phyloP scores from a whole-genome alignment of 2,113 vertebrate species.

The Hylia prasina region DNA sequence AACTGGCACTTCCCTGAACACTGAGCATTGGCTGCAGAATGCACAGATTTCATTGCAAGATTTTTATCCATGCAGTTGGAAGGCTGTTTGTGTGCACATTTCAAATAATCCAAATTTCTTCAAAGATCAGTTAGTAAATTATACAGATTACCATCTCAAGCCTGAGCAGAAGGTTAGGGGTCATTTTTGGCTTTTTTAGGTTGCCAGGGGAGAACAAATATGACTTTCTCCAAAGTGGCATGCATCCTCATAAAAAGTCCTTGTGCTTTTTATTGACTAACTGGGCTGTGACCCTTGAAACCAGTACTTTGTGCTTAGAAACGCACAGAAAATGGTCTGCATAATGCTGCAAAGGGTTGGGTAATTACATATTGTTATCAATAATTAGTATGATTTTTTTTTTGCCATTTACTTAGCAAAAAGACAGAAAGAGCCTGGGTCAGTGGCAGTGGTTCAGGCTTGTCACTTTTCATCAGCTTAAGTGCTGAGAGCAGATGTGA shows the following conservation, averaged over 20 bases:
- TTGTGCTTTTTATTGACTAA: not conserved
- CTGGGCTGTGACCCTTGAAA: not conserved
- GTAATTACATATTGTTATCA: conserved; percentile 56
- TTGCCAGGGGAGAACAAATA: not conserved
- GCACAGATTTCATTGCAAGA: not conserved
- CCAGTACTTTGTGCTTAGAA: not conserved
- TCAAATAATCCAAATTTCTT: not conserved
- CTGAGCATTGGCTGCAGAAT: not conserved
- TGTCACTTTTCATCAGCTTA: conserved; percentile 64
- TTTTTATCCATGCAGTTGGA: not conserved
- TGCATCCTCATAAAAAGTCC: not conserved
- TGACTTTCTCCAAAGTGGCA: not conserved
- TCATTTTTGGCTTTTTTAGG: not conserved
- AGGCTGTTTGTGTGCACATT: not conserved
- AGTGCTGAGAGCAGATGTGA: conserved; percentile 60
- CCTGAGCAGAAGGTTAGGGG: not conserved
- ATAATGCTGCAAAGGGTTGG: not conserved
- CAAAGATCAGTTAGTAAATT: not conserved
- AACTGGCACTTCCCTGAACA: not conserved
- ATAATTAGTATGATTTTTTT: conserved; percentile 44
- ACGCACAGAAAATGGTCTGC: not conserved
- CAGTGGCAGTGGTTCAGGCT: conserved; percentile 41
- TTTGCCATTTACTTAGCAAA: conserved; percentile 48
- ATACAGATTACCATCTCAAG: not conserved
- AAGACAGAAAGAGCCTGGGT: conserved; percentile 21